Evolutionary conservation across 2,888 invertebrate species (phyloP), one percentile per base, ranked within the genome.

Genomic region (Orgyia antiqua): DNA sequence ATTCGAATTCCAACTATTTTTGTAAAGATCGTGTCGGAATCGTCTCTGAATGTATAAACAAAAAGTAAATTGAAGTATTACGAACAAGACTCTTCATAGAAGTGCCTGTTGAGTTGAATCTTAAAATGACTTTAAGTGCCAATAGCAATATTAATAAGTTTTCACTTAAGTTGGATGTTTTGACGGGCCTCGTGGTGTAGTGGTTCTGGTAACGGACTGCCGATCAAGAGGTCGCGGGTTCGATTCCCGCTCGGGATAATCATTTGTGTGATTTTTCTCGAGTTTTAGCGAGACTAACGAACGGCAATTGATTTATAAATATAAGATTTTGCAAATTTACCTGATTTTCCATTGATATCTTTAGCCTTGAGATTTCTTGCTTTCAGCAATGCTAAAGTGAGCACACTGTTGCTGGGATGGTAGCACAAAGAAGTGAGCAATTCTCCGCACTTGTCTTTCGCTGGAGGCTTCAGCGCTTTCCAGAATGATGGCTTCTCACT

Each of bases 351-450:
- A 57, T 96, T 97, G 63, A 97, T 97, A 74, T 97, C 97, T 82
- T 97, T 97, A 29, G 97, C 97, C 77, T 97, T 97, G 45, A 97
- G 89, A 74, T 97, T 97, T 64, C 96, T 90, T 95, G 97, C 97
- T 78, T 98, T 97, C 64, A 97, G 90, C 53, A 97, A 89, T 11
- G 95, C 94, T 45, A 98, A 88, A 7, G 97, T 97, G 31, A 98
- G 88, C 41, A 96, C 92, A 51, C 97, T 96, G 87, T 96, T 97
- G 80, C 96, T 96, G 32, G 98, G 97, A 62, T 97, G 97, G 83
- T 98, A 98, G 83, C 97, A 97, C 26, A 98, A 89, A 3, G 97
- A 97, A 27, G 97, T 93, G 41, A 98, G 88, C 32, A 97, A 88
- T 72, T 97, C 96, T 0, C 96, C 96, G 59, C 96, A 96, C 73